Base-by-base conservation (phyloP, 2,113 vertebrate species). In the Colistium nudipinnis region DNA sequence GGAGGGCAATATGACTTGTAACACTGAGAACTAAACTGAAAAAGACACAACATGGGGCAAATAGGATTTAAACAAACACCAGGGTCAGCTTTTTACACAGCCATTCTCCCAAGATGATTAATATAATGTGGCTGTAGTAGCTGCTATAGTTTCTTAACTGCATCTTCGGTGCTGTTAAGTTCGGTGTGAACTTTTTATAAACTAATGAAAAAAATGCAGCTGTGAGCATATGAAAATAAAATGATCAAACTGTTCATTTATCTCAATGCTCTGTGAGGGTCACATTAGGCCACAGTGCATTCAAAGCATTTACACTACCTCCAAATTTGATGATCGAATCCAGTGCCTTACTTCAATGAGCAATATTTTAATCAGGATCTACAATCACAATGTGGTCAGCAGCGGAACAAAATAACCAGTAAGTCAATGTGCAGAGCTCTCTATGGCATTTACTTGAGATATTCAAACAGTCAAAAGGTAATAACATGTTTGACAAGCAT, bases 401-500 rank as follows among this genome's bases (percentile, higher is more conserved):
- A 41, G 28, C 14, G 33, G 62, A 17, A 56, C 24, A 55, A 63
- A 25, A 38, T n/a, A n/a, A 5, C 9, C 36, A 39, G 69, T 17
- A 73, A 66, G 53, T 51, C 35, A 61, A 12, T 83, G 36, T 68
- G 52, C 48, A 54, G 61, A 49, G 47, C 51, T 43, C 73, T 78
- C 52, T 4, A 20, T 62, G 68, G 80, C 48, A 71, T 72, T 35
- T 3, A 48, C 19, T 55, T 22, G 28, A 74, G 54, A 82, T 69
- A 70, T 4, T 76, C 74, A 87, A 79, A 77, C 61, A 67, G 33
- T 24, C 47, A 48, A 61, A 78, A 77, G 36, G 28, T 74, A 65
- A 60, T 81, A 76, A 89, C 45, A 64, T 54, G 77, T 83, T 78
- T 87, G 83, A 86, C 83, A 81, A 69, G 68, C 62, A 62, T 75